These are phyloP conservation scores for Encarsia formosa DNA, from an alignment of 2,888 invertebrate species.

Conservation along the genomic window DNA sequence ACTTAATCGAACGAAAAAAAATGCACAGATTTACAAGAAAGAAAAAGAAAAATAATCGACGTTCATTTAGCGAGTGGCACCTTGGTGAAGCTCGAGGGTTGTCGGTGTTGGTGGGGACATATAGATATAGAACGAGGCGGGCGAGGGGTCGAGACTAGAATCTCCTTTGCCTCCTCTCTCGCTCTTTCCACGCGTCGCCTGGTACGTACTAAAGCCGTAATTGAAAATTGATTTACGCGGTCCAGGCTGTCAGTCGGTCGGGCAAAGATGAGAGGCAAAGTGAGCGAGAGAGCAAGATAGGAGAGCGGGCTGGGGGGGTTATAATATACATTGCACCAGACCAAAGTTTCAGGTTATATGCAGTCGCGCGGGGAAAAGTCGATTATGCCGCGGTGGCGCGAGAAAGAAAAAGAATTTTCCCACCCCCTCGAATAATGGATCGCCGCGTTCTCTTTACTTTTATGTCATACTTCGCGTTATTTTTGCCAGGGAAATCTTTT, in stretches of 20 bases:
- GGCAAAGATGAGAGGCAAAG: constrained; percentile 42
- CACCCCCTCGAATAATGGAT: constrained; percentile 20
- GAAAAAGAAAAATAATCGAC: no score
- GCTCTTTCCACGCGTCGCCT: constrained; percentile 23
- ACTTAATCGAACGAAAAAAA: no score
- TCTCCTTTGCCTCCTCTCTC: constrained; percentile 17
- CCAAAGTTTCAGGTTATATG: constrained; percentile 17
- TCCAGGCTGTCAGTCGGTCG: constrained; percentile 49
- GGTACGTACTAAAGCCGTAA: constrained; percentile 40
- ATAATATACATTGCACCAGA: constrained; percentile 27
- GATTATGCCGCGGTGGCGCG: constrained; percentile 13
- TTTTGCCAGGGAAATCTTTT: constrained; percentile 8
- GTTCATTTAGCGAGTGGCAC: constrained; percentile 5
- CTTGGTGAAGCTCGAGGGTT: neutral
- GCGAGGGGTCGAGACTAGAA: constrained; percentile 10
- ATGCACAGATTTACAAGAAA: no score
- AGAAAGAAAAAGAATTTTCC: constrained; percentile 22
- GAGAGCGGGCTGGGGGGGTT: constrained; percentile 2
- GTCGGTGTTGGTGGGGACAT: neutral
- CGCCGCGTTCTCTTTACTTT: constrained; percentile 20
- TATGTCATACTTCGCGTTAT: constrained; percentile 15
- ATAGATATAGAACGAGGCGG: no score
- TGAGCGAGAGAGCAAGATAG: constrained; percentile 19
- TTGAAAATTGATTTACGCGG: constrained; percentile 56
- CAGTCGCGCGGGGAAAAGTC: constrained; percentile 22